Percentiles rank a stretch among this genome's conserved stretches.
Conservation (phyloP, 2,888 invertebrate species). For the Andrena dorsata region DNA sequence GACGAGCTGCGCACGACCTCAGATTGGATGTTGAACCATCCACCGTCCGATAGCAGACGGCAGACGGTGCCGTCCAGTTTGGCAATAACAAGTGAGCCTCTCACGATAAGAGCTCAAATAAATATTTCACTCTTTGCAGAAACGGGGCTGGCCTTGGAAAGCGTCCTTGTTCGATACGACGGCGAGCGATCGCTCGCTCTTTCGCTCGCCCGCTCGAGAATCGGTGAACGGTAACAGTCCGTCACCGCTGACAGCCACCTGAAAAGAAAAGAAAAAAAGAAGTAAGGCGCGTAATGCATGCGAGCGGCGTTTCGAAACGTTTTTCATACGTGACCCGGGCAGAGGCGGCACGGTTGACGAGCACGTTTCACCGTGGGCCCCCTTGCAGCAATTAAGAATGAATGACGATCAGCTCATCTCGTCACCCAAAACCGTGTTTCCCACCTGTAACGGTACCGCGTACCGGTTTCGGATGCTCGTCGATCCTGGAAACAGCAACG, state of each 20-base stretch:
- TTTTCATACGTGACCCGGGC: constrained; percentile 1
- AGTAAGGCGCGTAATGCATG: constrained; percentile 20
- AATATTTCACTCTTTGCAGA: constrained; percentile 50
- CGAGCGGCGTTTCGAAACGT: constrained; percentile 10
- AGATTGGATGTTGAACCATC: constrained; percentile 77
- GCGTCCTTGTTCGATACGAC: constrained; percentile 45
- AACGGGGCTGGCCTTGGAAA: constrained; percentile 50
- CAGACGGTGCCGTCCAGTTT: constrained; percentile 54
- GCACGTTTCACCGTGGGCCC: background rate
- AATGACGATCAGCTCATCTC: constrained; percentile 8
- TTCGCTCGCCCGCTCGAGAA: constrained; percentile 37
- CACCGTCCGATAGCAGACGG: constrained; percentile 52
- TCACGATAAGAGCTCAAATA: constrained; percentile 47
- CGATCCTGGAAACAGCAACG: background rate
- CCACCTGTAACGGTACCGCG: constrained; percentile 55
- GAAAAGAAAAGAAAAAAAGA: constrained; percentile 46
- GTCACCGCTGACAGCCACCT: constrained; percentile 32
- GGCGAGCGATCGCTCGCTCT: constrained; percentile 38
- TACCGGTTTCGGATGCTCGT: constrained; percentile 58
- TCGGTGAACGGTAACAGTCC: constrained; percentile 64
- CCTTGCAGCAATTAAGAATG: constrained; percentile 45
- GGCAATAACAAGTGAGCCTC: constrained; percentile 58
- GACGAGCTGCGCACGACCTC: constrained; percentile 70
- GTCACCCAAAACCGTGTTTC: constrained; percentile 44
- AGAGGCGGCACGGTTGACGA: background rate